phyloP scores from a whole-genome alignment of 2,888 invertebrate species.

The Scaptomyza tumidula region DNA sequence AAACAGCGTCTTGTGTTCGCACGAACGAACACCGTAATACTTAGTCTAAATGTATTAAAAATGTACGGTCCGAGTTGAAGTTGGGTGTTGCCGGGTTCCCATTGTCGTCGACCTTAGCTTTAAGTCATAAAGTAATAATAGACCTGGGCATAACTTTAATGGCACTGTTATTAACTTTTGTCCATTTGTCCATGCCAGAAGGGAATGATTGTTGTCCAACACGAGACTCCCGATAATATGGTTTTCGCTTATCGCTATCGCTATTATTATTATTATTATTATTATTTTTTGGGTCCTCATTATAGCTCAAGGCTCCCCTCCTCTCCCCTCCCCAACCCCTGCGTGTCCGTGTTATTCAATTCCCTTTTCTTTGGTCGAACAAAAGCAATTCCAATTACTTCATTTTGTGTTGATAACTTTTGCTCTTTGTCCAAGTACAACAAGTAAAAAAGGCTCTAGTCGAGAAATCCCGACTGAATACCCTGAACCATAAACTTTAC shows the following conservation, averaged over 20 bases:
- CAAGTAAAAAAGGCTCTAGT: too few species aligned
- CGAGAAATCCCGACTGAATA: too few species aligned
- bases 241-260: constrained; percentile 45
- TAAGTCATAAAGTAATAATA: constrained; percentile 71
- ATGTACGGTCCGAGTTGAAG: constrained; percentile 1
- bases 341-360: constrained; percentile 26
- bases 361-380: constrained; percentile 5
- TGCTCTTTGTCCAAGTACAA: not conserved
- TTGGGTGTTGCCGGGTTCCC: constrained; percentile 8
- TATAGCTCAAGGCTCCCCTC: constrained; percentile 18
- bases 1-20: constrained; percentile 34
- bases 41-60: not conserved
- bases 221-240: constrained; percentile 42
- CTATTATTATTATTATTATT: constrained; percentile 14
- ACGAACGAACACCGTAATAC: constrained; percentile 23
- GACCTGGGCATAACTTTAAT: constrained; percentile 63
- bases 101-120: constrained; percentile 44
- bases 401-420: constrained; percentile 16
- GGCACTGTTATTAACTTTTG: constrained; percentile 68
- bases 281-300: constrained; percentile 3
- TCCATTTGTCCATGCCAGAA: constrained; percentile 47
- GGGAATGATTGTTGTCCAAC: constrained; percentile 50
- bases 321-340: not conserved
- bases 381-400: constrained; percentile 37
- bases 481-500: too few species aligned